Evolutionary conservation across 2,113 vertebrate genomes (phyloP).

Genomic region (Podarcis muralis): DNA sequence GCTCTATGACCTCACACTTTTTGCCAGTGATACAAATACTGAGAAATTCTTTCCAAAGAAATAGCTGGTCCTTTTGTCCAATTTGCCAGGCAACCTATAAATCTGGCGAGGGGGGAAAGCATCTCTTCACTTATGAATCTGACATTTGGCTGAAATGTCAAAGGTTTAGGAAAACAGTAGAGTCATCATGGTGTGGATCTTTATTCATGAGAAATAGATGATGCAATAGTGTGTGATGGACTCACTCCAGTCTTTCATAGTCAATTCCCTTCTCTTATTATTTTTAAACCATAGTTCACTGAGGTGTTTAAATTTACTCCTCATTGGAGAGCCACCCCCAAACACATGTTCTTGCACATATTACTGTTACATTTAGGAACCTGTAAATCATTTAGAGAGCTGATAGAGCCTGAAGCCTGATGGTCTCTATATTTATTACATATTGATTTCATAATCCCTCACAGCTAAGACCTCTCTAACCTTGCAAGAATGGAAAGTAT

Average conservation of each 20-base stretch:
- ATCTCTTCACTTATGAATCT: slow-evolving; percentile 64
- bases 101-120: slow-evolving; percentile 42
- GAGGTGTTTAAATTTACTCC: not conserved
- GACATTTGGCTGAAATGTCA: slow-evolving; percentile 69
- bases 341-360: no score
- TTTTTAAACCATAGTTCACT: slow-evolving; percentile 25
- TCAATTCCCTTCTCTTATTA: not conserved
- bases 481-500: not conserved
- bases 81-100: slow-evolving; percentile 47
- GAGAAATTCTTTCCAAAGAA: slow-evolving; percentile 34
- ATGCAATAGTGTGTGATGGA: not conserved
- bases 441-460: not conserved
- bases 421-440: not conserved
- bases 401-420: not conserved
- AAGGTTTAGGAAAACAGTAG: slow-evolving; percentile 48
- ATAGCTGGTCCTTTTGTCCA: slow-evolving; percentile 55
- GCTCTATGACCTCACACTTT: not conserved
- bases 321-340: not conserved
- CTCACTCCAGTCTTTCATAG: not conserved
- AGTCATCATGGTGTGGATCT: slow-evolving; percentile 19
- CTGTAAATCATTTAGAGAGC: not conserved
- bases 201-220: slow-evolving; percentile 48
- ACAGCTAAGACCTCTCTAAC: slow-evolving; percentile 1
- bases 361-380: slow-evolving; percentile 1
- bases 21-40: not conserved